Evolutionary conservation across 2,888 invertebrate species (phyloP), one percentile per base, ranked within the genome.

Genomic region (Perizoma affinitatum): DNA sequence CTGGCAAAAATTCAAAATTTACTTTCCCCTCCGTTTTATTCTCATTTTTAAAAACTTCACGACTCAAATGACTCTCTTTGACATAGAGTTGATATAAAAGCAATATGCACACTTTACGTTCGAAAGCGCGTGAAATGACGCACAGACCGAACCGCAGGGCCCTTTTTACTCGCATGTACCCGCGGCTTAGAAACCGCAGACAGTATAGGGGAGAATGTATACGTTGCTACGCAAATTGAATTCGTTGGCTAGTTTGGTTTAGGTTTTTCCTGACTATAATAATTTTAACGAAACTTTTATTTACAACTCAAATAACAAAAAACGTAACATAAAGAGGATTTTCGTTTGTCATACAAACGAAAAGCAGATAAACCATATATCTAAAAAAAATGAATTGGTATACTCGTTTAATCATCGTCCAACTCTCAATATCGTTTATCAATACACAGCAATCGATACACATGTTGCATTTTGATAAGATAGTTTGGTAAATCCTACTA

Each of bases 111-210:
- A 68, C 73, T 73, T 60, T 62, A 65, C 58, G 67, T 56, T 74
- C 71, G 70, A 76, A 71, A 69, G 66, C 68, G 78, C 82, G 75
- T 78, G 69, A 79, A 80, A 75, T 72, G 66, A 61, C 62, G 58
- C 58, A 53, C 63, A 70, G 63, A 71, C 69, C 67, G 69, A 66
- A 67, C 61, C 53, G 50, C 50, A 38, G 52, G 7, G 44, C 53
- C 49, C 38, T 38, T 38, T 22, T 3, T 22, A 3, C 22, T 22
- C 22, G 22, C 22, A 22, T 22, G 22, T 22, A 22, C 11, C 36
- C 42, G 42, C 48, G 42, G 54, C 36, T 46, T 34, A 38, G 22
- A 11, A 42, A 44, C 43, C 53, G 48, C 52, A 44, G 53, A 40
- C 58, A 43, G 58, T 40, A 38, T n/a, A 43, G 6, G 41, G 35